phyloP scores from a whole-genome alignment of 2,888 invertebrate genomes.

The Clepsis dumicolana region DNA sequence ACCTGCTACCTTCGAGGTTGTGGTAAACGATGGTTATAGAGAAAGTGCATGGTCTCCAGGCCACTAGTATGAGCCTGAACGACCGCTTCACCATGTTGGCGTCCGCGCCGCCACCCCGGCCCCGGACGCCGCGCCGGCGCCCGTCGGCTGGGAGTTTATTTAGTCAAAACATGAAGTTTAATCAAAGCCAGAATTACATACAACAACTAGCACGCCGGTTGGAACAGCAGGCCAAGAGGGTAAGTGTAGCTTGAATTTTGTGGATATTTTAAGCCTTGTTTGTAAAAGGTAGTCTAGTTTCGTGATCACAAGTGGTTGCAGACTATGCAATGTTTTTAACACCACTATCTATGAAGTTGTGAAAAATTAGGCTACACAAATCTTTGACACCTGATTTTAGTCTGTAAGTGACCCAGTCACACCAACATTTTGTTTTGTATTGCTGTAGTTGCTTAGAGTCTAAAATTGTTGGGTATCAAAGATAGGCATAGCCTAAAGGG shows the following conservation, averaged over 20 bases:
- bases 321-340: neutral
- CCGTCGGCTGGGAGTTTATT: constrained; percentile 49
- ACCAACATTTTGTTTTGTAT: no score
- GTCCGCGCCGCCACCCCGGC: constrained; percentile 50
- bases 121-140: constrained; percentile 44
- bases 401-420: no score
- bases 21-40: constrained; percentile 67
- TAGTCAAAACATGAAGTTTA: constrained; percentile 51
- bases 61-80: constrained; percentile 73
- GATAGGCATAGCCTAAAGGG: no score
- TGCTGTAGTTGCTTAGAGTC: no score
- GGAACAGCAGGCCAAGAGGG: constrained; percentile 63
- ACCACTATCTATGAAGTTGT: no score
- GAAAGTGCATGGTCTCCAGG: constrained; percentile 74
- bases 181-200: constrained; percentile 54
- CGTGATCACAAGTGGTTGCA: neutral
- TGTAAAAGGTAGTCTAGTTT: no score
- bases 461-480: no score
- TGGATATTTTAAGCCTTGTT: neutral
- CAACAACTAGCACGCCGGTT: constrained; percentile 67
- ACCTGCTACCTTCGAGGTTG: constrained; percentile 26
- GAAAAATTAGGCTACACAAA: no score
- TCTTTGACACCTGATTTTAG: no score
- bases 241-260: constrained; percentile 45
- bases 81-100: constrained; percentile 70